phyloP scores from a whole-genome alignment of 2,113 vertebrate genomes.

The Colossoma macropomum region DNA sequence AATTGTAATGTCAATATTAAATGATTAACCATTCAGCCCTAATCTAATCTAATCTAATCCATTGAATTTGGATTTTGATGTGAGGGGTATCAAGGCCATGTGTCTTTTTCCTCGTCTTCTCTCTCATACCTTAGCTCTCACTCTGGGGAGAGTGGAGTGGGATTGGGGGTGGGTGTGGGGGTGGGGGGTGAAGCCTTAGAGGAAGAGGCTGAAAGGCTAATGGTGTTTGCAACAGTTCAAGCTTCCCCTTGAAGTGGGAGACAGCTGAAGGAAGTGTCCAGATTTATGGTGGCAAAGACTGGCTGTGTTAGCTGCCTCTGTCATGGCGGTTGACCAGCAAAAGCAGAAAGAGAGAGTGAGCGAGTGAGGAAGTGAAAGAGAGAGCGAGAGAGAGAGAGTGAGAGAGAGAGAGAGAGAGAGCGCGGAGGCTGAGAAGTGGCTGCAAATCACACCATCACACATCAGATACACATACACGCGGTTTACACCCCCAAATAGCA shows the following conservation, averaged over 20 bases:
- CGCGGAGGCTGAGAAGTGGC: slow-evolving; percentile 54
- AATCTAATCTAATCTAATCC: not conserved
- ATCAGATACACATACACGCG: slow-evolving; percentile 59
- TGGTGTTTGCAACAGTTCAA: slow-evolving; percentile 76
- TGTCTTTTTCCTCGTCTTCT: not conserved
- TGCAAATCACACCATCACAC: slow-evolving; percentile 74
- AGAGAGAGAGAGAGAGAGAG: slow-evolving; percentile 45
- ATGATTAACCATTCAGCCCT: too few relatives aligned
- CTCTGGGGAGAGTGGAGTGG: not conserved
- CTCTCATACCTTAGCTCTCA: not conserved
- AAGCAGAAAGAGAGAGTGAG: slow-evolving; percentile 34
- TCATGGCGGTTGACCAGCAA: slow-evolving; percentile 72
- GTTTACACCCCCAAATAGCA: slow-evolving; percentile 32
- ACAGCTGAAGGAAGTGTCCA: slow-evolving; percentile 80
- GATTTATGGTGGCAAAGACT: slow-evolving; percentile 76
- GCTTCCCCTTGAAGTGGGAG: slow-evolving; percentile 79
- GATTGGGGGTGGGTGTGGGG: slow-evolving; percentile 22
- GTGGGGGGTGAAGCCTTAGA: slow-evolving; percentile 55
- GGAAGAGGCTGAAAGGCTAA: slow-evolving; percentile 67
- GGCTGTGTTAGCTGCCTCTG: slow-evolving; percentile 67
- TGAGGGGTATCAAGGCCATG: not conserved
- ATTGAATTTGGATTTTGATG: not conserved
- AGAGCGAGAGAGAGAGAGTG: slow-evolving; percentile 34
- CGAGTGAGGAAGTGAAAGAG: slow-evolving; percentile 57
- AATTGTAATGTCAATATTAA: too few relatives aligned